Percentiles rank a stretch among this genome's conserved stretches.
Conservation (phyloP, 1,140 invertebrate genomes). For the Ctenoplectra terminalis region DNA sequence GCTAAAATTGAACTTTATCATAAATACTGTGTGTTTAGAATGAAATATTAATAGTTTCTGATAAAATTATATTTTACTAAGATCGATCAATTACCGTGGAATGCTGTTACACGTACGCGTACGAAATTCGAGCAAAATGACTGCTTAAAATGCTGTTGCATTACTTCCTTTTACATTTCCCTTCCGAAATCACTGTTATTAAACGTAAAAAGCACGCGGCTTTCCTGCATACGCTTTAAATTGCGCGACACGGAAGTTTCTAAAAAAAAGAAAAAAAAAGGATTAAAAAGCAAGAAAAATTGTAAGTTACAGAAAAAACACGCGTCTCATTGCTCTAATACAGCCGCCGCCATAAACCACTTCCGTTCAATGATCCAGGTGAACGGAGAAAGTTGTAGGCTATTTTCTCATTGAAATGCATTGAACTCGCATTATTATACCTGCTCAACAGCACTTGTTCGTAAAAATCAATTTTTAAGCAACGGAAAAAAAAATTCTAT, state of each 20-base stretch:
- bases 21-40: too few species aligned
- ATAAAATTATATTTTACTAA: not conserved
- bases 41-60: too few species aligned
- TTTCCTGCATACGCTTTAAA: not conserved
- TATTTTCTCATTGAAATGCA: not conserved
- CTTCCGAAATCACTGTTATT: not conserved
- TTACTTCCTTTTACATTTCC: slow-evolving; percentile 12
- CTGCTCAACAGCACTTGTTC: too few species aligned
- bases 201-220: not conserved
- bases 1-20: too few species aligned
- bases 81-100: not conserved
- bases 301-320: not conserved
- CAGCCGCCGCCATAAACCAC: not conserved
- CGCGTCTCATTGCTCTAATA: not conserved
- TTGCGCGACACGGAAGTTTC: not conserved
- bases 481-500: too few species aligned
- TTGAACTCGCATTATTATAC: not conserved
- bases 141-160: not conserved
- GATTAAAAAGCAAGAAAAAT: too few species aligned
- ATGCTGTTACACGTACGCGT: not conserved
- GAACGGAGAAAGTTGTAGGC: not conserved
- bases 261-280: not conserved
- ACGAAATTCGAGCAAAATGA: not conserved
- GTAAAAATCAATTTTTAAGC: too few species aligned
- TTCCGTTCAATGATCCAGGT: not conserved